Conservation (phyloP, 2,888 invertebrate genomes). For the Cantharis flavilabris region DNA sequence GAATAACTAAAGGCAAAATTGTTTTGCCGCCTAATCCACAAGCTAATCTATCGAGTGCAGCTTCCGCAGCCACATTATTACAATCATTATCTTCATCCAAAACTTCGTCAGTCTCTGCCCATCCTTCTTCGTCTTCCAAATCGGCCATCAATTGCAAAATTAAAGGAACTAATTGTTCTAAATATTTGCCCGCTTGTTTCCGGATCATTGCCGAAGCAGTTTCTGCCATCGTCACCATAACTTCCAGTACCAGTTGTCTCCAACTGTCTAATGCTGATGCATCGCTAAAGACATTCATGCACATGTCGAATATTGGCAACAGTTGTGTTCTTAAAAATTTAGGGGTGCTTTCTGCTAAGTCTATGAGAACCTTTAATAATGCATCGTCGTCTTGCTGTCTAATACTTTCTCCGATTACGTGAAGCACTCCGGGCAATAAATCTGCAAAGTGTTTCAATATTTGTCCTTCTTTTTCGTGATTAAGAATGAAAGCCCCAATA, state of each 20-base stretch:
- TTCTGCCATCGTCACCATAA: slow-evolving; percentile 82
- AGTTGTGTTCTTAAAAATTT: slow-evolving; percentile 90
- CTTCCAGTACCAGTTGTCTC: slow-evolving; percentile 90
- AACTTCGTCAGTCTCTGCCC: slow-evolving; percentile 85
- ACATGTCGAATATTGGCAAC: slow-evolving; percentile 83
- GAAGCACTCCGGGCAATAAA: slow-evolving; percentile 77
- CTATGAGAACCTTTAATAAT: slow-evolving; percentile 89
- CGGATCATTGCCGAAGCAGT: slow-evolving; percentile 96
- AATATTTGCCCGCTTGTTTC: slow-evolving; percentile 84
- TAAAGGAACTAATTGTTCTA: slow-evolving; percentile 79
- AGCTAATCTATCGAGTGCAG: slow-evolving; percentile 94
- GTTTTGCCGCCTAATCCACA: slow-evolving; percentile 83
- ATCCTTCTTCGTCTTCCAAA: slow-evolving; percentile 88
- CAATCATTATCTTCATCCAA: slow-evolving; percentile 94
- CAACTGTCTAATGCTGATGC: slow-evolving; percentile 77
- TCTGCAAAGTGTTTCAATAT: slow-evolving; percentile 89
- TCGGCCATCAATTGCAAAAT: slow-evolving; percentile 95
- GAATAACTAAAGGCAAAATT: slow-evolving; percentile 86
- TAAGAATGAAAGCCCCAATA: slow-evolving; percentile 84
- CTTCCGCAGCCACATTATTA: slow-evolving; percentile 94
- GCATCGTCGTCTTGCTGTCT: slow-evolving; percentile 87
- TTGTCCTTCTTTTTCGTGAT: slow-evolving; percentile 91
- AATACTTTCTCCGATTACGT: slow-evolving; percentile 79
- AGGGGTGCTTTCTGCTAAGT: slow-evolving; percentile 90
- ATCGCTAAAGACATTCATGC: slow-evolving; percentile 80